Conservation (phyloP, 2,888 invertebrate species). For the Apantesis nais region DNA sequence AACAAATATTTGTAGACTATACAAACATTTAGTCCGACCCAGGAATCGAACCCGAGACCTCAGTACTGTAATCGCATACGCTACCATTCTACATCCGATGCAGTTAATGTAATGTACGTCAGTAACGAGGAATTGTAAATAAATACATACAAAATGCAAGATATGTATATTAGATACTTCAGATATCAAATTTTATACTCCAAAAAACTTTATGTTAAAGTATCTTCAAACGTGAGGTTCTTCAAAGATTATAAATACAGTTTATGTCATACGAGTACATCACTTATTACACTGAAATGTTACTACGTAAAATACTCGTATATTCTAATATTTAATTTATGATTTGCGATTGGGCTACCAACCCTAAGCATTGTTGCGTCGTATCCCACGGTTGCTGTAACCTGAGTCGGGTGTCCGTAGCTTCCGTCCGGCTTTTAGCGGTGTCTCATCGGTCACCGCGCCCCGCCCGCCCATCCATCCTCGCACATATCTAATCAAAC, state of each 20-base stretch:
- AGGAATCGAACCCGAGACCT: no score
- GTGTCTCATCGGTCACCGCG: conserved; percentile 77
- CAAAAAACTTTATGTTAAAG: no score
- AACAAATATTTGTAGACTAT: no score
- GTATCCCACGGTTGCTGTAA: conserved; percentile 82
- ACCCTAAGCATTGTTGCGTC: conserved; percentile 74
- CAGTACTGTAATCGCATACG: no score
- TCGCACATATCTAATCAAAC: conserved; percentile 57
- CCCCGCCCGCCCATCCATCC: conserved; percentile 60
- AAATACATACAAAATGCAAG: no score
- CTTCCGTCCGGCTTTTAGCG: conserved; percentile 86
- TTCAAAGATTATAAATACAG: not conserved
- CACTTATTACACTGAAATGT: not conserved
- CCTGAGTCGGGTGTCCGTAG: conserved; percentile 79
- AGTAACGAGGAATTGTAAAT: no score
- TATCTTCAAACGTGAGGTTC: not conserved
- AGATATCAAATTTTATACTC: no score
- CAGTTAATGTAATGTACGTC: no score
- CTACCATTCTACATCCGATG: no score
- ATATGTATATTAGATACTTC: no score
- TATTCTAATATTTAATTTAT: not conserved
- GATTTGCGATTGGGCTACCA: conserved; percentile 38
- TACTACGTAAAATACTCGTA: not conserved
- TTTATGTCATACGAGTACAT: not conserved
- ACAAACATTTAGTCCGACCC: no score